These are phyloP conservation scores for Acanthopagrus latus DNA, from an alignment of 2,797 vertebrate genomes.

Conservation along the genomic window DNA sequence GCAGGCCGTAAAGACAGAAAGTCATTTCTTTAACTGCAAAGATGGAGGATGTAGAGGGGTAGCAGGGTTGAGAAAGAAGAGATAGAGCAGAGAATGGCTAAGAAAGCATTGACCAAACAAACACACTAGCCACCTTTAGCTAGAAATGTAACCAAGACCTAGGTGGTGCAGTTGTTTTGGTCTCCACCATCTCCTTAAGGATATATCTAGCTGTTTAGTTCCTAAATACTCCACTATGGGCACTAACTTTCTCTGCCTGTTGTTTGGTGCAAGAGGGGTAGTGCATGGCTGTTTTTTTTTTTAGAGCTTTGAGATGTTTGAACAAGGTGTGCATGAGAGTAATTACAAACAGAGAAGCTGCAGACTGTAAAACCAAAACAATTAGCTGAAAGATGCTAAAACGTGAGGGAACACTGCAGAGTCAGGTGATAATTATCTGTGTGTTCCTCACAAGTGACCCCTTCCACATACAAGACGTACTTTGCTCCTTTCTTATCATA, in stretches of 20 bases:
- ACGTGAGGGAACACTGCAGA: too few species aligned
- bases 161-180: not conserved
- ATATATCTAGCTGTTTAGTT: not conserved
- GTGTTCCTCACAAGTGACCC: too few species aligned
- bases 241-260: not conserved
- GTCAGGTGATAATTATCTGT: too few species aligned
- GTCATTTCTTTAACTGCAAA: conserved; percentile 44
- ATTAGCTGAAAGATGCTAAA: too few species aligned
- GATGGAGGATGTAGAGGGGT: conserved; percentile 6
- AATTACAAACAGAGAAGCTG: too few species aligned
- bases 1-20: conserved; percentile 69
- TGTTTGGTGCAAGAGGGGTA: not conserved
- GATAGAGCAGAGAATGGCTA: not conserved
- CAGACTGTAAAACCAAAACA: too few species aligned
- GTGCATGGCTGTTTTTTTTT: too few species aligned
- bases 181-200: not conserved
- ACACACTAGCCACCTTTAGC: not conserved
- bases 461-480: not conserved
- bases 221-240: not conserved
- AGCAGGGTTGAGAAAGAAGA: not conserved
- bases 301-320: too few species aligned
- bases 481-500: not conserved
- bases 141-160: too few species aligned
- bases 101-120: not conserved
- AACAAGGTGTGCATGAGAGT: too few species aligned